These are phyloP conservation scores for Aegithalos caudatus DNA, from an alignment of 2,113 vertebrate genomes.

Conservation along the genomic window DNA sequence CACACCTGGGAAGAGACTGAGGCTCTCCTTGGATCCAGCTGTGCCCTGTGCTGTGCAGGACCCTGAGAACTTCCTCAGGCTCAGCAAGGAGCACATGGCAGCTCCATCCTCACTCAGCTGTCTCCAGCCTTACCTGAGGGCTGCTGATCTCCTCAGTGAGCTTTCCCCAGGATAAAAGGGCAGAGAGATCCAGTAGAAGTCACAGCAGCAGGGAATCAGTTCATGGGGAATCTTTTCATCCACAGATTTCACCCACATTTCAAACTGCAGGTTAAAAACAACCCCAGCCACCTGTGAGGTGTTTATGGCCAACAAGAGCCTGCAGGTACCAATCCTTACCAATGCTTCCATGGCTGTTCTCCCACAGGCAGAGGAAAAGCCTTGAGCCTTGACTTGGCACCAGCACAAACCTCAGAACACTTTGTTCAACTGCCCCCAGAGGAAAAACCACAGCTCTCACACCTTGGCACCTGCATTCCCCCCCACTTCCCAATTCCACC, in stretches of 20 bases:
- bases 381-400: background rate
- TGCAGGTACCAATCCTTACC: background rate
- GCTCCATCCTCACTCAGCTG: background rate
- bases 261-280: background rate
- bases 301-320: background rate
- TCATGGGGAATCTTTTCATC: background rate
- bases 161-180: background rate
- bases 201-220: background rate
- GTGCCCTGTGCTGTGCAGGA: background rate
- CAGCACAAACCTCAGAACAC: background rate
- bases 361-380: background rate
- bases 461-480: background rate
- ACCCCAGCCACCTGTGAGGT: background rate
- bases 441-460: background rate
- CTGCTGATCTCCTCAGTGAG: background rate
- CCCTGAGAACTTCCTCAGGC: background rate
- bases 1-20: background rate
- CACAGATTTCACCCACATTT: background rate
- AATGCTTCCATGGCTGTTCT: background rate
- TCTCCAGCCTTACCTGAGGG: background rate
- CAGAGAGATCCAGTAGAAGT: background rate
- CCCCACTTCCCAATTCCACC: background rate
- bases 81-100: rapidly evolving
- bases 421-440: background rate
- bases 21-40: background rate